These are phyloP conservation scores for Prietella phreatophila DNA, from an alignment of 2,113 vertebrate species.

Conservation along the genomic window DNA sequence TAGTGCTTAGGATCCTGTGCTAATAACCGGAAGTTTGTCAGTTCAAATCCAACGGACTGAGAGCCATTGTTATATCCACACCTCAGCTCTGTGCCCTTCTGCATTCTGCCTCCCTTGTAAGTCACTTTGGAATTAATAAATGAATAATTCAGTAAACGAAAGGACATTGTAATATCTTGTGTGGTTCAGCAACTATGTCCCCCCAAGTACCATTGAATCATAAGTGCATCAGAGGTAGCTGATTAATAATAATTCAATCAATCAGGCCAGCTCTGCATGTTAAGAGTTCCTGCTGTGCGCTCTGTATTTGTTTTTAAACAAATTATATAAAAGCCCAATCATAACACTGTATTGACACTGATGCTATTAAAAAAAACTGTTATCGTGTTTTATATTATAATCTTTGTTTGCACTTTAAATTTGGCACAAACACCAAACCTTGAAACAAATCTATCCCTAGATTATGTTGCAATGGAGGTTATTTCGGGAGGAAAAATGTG, in stretches of 20 bases:
- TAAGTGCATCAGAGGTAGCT: neutral
- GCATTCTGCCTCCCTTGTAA: neutral
- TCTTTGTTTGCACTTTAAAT: neutral
- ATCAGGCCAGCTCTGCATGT: neutral
- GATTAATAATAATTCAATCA: neutral
- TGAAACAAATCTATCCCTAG: neutral
- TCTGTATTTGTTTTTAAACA: neutral
- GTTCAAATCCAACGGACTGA: neutral
- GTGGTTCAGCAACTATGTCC: neutral
- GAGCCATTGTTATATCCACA: neutral
- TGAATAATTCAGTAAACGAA: neutral
- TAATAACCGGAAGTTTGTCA: neutral
- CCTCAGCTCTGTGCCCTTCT: neutral
- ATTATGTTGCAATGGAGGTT: neutral
- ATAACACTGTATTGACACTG: neutral
- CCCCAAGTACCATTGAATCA: neutral
- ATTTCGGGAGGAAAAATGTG: neutral
- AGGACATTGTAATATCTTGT: neutral
- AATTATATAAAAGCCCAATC: neutral
- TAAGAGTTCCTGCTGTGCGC: neutral
- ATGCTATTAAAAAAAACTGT: neutral
- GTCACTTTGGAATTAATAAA: conserved; percentile 4
- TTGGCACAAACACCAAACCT: neutral
- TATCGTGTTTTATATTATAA: neutral
- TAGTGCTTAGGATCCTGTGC: neutral